Conservation (phyloP, 2,888 invertebrate genomes). For the Pantelozetes paolii region DNA sequence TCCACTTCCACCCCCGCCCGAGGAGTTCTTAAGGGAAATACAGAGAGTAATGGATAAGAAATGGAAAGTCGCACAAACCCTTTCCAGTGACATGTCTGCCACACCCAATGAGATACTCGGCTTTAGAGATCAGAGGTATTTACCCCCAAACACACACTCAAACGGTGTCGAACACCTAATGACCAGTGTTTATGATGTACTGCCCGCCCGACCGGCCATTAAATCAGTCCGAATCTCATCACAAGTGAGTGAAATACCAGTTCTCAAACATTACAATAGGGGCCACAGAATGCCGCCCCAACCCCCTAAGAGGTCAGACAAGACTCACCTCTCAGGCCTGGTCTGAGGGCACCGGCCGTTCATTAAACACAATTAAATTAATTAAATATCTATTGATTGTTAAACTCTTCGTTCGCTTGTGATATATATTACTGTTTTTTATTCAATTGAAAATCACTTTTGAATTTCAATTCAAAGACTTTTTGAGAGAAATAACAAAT, state of each 20-base stretch:
- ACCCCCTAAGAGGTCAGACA: constrained; percentile 81
- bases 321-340: constrained; percentile 63
- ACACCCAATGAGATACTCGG: constrained; percentile 87
- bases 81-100: constrained; percentile 75
- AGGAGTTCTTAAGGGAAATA: constrained; percentile 78
- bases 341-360: background rate
- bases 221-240: constrained; percentile 30
- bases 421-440: no score
- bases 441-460: no score
- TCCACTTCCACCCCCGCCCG: constrained; percentile 50
- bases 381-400: background rate
- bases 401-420: no score
- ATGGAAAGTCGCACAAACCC: constrained; percentile 81
- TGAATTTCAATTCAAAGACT: no score
- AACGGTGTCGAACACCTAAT: background rate
- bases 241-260: constrained; percentile 41
- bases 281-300: constrained; percentile 64
- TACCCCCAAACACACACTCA: constrained; percentile 44
- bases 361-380: background rate
- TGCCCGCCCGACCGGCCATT: constrained; percentile 39
- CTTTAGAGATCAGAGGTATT: constrained; percentile 59
- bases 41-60: constrained; percentile 89
- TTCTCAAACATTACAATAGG: constrained; percentile 54
- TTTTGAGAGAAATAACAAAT: no score
- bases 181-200: background rate